A percentile compares a stretch with the other conserved stretches of the same genome.
Conservation (phyloP, 2,888 invertebrate genomes). For the Cephus pulcher region DNA sequence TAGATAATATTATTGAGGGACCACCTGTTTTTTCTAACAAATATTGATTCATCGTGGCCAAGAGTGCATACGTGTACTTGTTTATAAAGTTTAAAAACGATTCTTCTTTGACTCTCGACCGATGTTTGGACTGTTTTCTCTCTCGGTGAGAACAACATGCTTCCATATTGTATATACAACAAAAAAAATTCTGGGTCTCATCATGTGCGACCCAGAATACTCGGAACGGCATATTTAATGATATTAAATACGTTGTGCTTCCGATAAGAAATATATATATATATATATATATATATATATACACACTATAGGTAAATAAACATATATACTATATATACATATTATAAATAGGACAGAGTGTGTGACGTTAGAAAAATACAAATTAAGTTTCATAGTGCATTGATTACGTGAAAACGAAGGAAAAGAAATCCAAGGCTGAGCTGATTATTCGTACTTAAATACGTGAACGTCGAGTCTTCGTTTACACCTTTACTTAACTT, state of each 20-base stretch:
- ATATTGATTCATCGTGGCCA: constrained; percentile 34
- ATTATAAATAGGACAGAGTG: constrained; percentile 24
- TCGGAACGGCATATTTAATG: constrained; percentile 52
- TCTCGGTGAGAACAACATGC: constrained; percentile 55
- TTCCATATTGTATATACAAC: constrained; percentile 46
- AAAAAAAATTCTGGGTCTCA: constrained; percentile 14
- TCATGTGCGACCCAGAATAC: constrained; percentile 27
- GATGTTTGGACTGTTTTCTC: constrained; percentile 51
- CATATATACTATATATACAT: constrained; percentile 33
- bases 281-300: constrained; percentile 35
- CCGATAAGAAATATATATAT: constrained; percentile 36
- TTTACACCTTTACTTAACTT: neutral
- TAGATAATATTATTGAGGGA: neutral
- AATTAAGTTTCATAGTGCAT: constrained; percentile 19
- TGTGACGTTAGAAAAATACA: constrained; percentile 16
- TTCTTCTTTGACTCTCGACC: neutral
- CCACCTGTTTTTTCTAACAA: neutral
- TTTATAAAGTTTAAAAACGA: neutral
- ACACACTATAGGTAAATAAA: neutral
- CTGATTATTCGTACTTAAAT: constrained; percentile 31
- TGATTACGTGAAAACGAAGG: constrained; percentile 21
- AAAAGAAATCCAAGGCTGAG: constrained; percentile 52
- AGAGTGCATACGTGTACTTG: constrained; percentile 23
- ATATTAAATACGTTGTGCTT: constrained; percentile 52
- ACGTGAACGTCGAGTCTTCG: constrained; percentile 16